Evolutionary conservation across 2,888 invertebrate species (phyloP).

Genomic region (Cistogaster globosa): DNA sequence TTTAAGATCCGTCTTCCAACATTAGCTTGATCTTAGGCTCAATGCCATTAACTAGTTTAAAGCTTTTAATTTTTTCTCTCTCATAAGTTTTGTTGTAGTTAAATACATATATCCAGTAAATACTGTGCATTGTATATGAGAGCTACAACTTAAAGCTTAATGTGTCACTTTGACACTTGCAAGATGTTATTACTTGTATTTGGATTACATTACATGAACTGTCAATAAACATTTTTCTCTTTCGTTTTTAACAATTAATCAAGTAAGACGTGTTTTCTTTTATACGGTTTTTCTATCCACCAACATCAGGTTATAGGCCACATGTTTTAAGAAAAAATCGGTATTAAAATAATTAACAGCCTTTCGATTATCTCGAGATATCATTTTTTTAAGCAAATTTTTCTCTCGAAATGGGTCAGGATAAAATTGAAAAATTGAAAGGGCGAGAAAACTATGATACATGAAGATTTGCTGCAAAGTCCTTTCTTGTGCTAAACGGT

Average conservation of each 20-base stretch:
- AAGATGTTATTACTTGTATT: background rate
- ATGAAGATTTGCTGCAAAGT: slow-evolving; percentile 59
- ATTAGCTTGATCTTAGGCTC: no score
- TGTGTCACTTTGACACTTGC: slow-evolving; percentile 5
- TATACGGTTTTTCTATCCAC: slow-evolving; percentile 2
- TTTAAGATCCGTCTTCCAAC: no score
- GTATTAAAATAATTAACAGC: slow-evolving; percentile 21
- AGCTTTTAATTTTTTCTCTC: no score
- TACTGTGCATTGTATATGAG: background rate
- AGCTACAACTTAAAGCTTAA: background rate
- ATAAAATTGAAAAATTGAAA: slow-evolving; percentile 33
- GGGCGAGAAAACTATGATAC: slow-evolving; percentile 49
- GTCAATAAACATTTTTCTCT: background rate
- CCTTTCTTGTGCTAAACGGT: slow-evolving; percentile 54
- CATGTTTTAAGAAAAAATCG: background rate
- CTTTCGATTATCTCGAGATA: slow-evolving; percentile 19
- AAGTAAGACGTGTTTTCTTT: slow-evolving; percentile 1
- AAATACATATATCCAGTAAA: background rate
- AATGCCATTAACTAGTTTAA: no score
- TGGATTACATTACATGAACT: slow-evolving; percentile 2
- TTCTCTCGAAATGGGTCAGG: slow-evolving; percentile 23
- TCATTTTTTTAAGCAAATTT: slow-evolving; percentile 7
- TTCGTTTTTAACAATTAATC: background rate
- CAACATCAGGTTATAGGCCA: background rate
- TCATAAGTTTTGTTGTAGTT: slow-evolving; percentile 10